Conservation (phyloP, 2,888 invertebrate genomes). For the Keiferia lycopersicella region DNA sequence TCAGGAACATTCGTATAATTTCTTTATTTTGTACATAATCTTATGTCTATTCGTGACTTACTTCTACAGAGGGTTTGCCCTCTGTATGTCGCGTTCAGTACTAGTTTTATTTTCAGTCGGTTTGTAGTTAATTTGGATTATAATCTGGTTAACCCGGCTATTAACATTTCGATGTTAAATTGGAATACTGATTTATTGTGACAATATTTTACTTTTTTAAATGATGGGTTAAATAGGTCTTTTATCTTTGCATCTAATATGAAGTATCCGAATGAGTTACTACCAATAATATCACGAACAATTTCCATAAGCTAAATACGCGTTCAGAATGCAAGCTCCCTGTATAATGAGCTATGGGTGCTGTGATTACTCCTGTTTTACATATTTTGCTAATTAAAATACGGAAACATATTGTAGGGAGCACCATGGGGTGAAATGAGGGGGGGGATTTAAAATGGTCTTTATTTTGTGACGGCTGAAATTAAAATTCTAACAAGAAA, state of each 20-base stretch:
- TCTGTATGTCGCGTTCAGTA: not conserved
- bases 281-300: not conserved
- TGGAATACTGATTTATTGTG: not conserved
- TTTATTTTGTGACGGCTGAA: not conserved
- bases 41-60: too few species aligned
- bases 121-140: slow-evolving; percentile 6
- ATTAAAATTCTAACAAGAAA: too few species aligned
- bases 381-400: slow-evolving; percentile 20
- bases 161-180: slow-evolving; percentile 6
- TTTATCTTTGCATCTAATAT: too few species aligned
- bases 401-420: slow-evolving; percentile 15
- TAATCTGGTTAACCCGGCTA: slow-evolving; percentile 13
- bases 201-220: not conserved
- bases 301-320: not conserved
- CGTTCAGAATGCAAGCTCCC: not conserved
- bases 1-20: too few species aligned
- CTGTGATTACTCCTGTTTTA: slow-evolving; percentile 12
- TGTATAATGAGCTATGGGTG: not conserved
- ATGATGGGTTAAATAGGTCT: too few species aligned
- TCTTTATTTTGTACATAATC: not conserved
- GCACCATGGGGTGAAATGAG: not conserved
- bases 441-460: not conserved
- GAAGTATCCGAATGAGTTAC: not conserved
- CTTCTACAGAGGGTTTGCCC: not conserved
- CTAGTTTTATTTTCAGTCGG: not conserved